Evolutionary conservation across 2,113 vertebrate species (phyloP).

Genomic region (Nannobrachium achirus): DNA sequence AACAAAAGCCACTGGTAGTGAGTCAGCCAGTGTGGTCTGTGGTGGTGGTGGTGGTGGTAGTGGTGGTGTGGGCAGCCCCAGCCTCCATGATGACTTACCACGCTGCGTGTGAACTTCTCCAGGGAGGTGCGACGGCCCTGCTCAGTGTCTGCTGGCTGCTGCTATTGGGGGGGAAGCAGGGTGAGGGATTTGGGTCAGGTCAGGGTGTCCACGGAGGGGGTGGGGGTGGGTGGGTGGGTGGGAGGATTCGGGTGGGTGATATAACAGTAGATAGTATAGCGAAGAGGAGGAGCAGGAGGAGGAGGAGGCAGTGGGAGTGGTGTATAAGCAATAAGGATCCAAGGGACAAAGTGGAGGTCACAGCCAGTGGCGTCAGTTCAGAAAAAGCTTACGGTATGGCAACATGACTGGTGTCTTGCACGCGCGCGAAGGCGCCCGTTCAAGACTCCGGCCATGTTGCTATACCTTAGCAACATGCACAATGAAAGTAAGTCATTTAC

Average conservation of each 20-base stretch:
- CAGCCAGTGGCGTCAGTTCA: no score
- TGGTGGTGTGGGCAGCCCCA: constrained; percentile 65
- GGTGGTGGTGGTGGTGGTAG: constrained; percentile 17
- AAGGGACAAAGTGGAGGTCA: constrained; percentile 31
- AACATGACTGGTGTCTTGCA: no score
- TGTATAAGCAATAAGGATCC: constrained; percentile 48
- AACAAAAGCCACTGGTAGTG: constrained; percentile 66
- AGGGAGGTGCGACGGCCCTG: constrained; percentile 97
- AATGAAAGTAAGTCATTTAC: no score
- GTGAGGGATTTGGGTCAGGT: constrained; percentile 47
- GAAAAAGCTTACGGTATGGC: no score
- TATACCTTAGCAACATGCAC: no score
- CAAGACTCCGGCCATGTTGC: no score
- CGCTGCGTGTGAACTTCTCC: constrained; percentile 98
- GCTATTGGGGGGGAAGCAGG: constrained; percentile 63
- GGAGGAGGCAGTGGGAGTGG: constrained; percentile 59
- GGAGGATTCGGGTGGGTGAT: constrained; percentile 60
- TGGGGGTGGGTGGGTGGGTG: constrained; percentile 61
- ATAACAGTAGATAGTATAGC: constrained; percentile 44
- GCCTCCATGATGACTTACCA: constrained; percentile 88
- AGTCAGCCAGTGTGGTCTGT: constrained; percentile 73
- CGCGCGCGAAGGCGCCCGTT: no score
- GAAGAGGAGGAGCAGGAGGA: constrained; percentile 1
- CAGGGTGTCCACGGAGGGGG: constrained; percentile 15
- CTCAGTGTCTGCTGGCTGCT: constrained; percentile 91